A percentile compares a stretch with the other conserved stretches of the same genome.
phyloP scores from a whole-genome alignment of 2,113 vertebrate genomes.

The Spea multiplicata region DNA sequence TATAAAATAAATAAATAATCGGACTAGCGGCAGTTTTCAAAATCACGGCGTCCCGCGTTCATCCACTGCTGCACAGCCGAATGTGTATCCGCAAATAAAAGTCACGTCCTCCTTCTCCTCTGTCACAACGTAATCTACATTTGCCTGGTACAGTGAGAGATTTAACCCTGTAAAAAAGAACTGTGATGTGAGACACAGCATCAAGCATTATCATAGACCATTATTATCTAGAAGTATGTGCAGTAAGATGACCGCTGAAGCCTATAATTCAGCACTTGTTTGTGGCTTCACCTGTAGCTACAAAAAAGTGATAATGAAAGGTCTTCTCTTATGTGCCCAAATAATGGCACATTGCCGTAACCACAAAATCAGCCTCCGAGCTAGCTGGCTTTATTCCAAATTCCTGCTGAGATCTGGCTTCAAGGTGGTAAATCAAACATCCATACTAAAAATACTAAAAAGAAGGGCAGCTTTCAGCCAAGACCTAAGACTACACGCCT shows the following conservation, averaged over 20 bases:
- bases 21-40: too few relatives aligned
- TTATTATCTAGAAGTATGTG: background rate
- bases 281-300: constrained; percentile 45
- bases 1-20: too few relatives aligned
- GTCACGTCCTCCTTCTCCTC: too few relatives aligned
- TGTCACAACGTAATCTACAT: too few relatives aligned
- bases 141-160: too few relatives aligned
- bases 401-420: constrained; percentile 54
- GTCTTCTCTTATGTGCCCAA: constrained; percentile 57
- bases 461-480: constrained; percentile 16
- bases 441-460: constrained; percentile 42
- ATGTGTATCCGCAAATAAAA: too few relatives aligned
- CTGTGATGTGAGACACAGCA: too few relatives aligned
- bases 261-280: constrained; percentile 19
- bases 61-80: too few relatives aligned
- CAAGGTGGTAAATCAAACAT: constrained; percentile 58
- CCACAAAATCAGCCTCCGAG: constrained; percentile 59
- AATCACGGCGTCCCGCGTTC: too few relatives aligned
- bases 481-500: background rate
- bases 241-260: background rate
- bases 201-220: background rate
- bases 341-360: constrained; percentile 58
- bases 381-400: constrained; percentile 60
- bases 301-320: constrained; percentile 68
- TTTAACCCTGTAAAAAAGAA: too few relatives aligned